Evolutionary conservation across 2,888 invertebrate species (phyloP), one percentile per base, ranked within the genome.

Genomic region (Neocrepidodera transversa): DNA sequence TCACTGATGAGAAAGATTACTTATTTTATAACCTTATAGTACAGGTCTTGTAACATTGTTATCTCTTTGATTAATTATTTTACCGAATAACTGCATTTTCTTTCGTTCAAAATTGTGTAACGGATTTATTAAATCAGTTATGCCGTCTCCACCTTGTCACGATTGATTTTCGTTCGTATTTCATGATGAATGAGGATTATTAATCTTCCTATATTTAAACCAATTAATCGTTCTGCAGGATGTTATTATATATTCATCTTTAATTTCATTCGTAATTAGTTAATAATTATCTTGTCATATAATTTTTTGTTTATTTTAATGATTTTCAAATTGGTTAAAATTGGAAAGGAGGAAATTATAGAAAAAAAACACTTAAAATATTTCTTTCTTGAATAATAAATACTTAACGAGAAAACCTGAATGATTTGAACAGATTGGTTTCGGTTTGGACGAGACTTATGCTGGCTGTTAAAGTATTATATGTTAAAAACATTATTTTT

Each of bases 81-180:
- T 40, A 18, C 20, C 40, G 17, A 40, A 40, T 40, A 40, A 40
- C 40, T 40, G 40, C 40, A 18, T 40, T 18, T 40, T 40, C 20
- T 14, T 40, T 40, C 40, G 17, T 10, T 40, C 4, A 40, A 40
- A 40, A 14, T 40, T 40, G n/a, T 40, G 40, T 40, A 40, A 40
- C 40, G 40, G 40, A 40, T 40, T 40, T 13, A 40, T 18, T 17
- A 18, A 18, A 10, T 40, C 40, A 16, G 40, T 16, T 18, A 40
- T 18, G 16, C 17, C 10, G 40, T 40, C 40, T 18, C 20, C 17
- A 23, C n/a, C 30, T 30, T 30, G 30, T 40, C 40, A 40, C 40
- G 40, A 40, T 17, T 40, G 6, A 40, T 40, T 40, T 40, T 14
- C 17, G 40, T 40, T 18, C 40, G 16, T 14, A n/a, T 40, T 40